A percentile compares a stretch with the other conserved stretches of the same genome.
These are phyloP conservation scores for Gastrophysa polygoni DNA, from an alignment of 2,888 invertebrate genomes.

Conservation along the genomic window DNA sequence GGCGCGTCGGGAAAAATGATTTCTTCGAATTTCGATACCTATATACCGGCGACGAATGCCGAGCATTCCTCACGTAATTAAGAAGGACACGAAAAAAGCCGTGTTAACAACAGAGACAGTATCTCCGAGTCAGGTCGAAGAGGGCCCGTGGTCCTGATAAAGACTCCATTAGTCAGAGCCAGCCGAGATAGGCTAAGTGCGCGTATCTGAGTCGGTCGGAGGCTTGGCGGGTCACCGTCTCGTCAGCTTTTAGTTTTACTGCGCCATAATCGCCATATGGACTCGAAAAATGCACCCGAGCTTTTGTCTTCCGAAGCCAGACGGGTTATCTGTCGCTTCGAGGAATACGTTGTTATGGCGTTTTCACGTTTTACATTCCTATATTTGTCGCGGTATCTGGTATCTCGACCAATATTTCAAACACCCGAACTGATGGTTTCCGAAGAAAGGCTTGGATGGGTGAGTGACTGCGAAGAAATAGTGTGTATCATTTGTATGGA, in stretches of 20 bases:
- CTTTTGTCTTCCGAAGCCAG: slow-evolving; percentile 37
- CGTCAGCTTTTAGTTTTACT: slow-evolving; percentile 46
- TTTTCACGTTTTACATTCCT: slow-evolving; percentile 26
- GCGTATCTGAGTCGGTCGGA: slow-evolving; percentile 48
- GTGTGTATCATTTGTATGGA: too few species aligned
- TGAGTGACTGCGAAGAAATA: too few species aligned
- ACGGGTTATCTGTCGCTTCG: slow-evolving; percentile 29
- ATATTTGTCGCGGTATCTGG: slow-evolving; percentile 8
- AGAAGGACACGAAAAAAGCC: slow-evolving; percentile 39
- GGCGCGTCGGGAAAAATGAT: background rate
- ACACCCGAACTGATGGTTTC: background rate
- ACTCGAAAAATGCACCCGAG: slow-evolving; percentile 40
- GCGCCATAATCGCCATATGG: slow-evolving; percentile 41
- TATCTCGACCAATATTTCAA: background rate
- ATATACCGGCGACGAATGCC: slow-evolving; percentile 23
- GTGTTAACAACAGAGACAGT: slow-evolving; percentile 44
- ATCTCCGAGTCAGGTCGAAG: slow-evolving; percentile 49
- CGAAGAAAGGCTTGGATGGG: too few species aligned
- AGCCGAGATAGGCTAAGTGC: slow-evolving; percentile 55
- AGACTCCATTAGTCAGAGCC: slow-evolving; percentile 55
- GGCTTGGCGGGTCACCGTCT: slow-evolving; percentile 38
- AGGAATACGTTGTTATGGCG: slow-evolving; percentile 28
- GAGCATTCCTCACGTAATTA: slow-evolving; percentile 40
- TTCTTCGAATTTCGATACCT: slow-evolving; percentile 9
- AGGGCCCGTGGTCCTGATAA: slow-evolving; percentile 47